Percentiles rank a stretch among this genome's conserved stretches.
Evolutionary conservation across 2,797 vertebrate genomes (phyloP).

Genomic region (Pseudomugil gertrudae): DNA sequence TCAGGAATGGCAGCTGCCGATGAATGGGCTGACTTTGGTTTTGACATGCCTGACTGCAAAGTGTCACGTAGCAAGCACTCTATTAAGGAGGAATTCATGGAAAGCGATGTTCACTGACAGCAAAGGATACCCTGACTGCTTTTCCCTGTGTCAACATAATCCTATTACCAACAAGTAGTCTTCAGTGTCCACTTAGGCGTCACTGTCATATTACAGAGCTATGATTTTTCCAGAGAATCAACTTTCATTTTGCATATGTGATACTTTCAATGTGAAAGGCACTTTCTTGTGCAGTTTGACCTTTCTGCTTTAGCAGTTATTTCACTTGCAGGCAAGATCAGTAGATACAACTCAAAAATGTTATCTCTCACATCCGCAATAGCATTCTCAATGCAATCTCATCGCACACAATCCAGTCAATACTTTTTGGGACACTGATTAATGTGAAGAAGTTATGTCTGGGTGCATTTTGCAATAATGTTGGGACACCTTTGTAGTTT

Average conservation of each 20-base stretch:
- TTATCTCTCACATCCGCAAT: conserved; percentile 14
- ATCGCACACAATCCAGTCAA: conserved; percentile 13
- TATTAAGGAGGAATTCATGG: conserved; percentile 96
- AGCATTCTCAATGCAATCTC: conserved; percentile 23
- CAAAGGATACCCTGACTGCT: conserved; percentile 12
- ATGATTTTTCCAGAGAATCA: conserved; percentile 27
- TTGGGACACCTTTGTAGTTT: conserved; percentile 16
- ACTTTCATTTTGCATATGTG: conserved; percentile 17
- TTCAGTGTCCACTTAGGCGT: conserved; percentile 31
- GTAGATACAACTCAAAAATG: conserved; percentile 7
- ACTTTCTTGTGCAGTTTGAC: conserved; percentile 27
- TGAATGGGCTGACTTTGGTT: conserved; percentile 98
- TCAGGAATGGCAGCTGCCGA: conserved; percentile 77
- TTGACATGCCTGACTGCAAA: conserved; percentile 98
- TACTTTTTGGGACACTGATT: conserved; percentile 22
- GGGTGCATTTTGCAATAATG: conserved; percentile 44
- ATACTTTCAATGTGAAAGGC: conserved; percentile 32
- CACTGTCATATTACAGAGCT: conserved; percentile 27
- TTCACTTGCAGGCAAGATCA: conserved; percentile 20
- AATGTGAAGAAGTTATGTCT: conserved; percentile 13
- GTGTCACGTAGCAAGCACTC: conserved; percentile 87
- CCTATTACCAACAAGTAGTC: conserved; percentile 6
- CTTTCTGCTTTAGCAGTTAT: conserved; percentile 28
- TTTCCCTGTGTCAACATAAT: conserved; percentile 33
- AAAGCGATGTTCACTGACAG: conserved; percentile 89